A percentile compares a stretch with the other conserved stretches of the same genome.
Evolutionary conservation across 2,113 vertebrate genomes (phyloP).

Genomic region (Hippotragus niger): DNA sequence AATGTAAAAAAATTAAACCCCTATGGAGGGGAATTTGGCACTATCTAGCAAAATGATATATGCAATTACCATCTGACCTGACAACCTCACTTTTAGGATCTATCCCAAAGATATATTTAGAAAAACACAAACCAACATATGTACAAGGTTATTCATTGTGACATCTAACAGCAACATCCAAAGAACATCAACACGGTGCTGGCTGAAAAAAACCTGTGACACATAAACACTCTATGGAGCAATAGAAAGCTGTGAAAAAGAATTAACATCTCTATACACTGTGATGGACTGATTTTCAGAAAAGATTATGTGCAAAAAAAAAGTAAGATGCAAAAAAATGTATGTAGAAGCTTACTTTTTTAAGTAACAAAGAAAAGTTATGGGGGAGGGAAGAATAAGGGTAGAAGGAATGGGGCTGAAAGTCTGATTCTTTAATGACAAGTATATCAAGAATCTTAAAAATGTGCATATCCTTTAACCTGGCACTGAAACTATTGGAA

Average conservation of each 20-base stretch:
- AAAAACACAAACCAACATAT: neutral
- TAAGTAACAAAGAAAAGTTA: neutral
- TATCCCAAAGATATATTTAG: neutral
- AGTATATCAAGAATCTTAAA: conserved; percentile 21
- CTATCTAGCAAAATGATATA: neutral
- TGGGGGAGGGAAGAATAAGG: neutral
- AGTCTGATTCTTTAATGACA: neutral
- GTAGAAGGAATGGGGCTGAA: neutral
- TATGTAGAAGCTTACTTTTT: neutral
- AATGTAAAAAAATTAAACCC: neutral
- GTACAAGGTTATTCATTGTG: neutral
- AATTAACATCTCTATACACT: neutral
- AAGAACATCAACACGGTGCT: neutral
- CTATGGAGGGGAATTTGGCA: neutral
- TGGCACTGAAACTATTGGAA: neutral
- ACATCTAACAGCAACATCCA: neutral
- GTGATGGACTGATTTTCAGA: neutral
- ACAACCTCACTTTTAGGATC: neutral
- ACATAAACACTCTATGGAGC: neutral
- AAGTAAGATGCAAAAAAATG: neutral
- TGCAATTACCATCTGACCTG: neutral
- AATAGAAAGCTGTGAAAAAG: neutral
- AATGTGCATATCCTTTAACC: neutral
- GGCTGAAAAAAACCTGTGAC: neutral
- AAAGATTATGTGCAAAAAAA: neutral